Evolutionary conservation across 2,797 vertebrate species (phyloP).

Genomic region (Tapera naevia): DNA sequence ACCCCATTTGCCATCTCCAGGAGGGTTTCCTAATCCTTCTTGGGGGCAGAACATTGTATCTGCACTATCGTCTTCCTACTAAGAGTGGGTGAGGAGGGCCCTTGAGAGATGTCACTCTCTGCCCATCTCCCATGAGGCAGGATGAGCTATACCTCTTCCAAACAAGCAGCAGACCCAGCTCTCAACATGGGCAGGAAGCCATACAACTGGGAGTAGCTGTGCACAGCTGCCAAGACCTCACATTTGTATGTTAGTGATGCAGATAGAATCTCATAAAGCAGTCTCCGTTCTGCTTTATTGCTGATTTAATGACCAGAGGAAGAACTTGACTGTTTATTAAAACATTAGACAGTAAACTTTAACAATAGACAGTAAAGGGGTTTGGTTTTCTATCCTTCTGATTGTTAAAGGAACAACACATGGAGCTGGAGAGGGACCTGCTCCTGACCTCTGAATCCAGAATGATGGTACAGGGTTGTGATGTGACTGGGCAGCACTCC

Average conservation of each 20-base stretch:
- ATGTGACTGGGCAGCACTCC: background rate
- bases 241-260: constrained; percentile 9
- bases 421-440: background rate
- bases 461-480: background rate
- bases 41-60: background rate
- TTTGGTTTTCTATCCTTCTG: constrained; percentile 39
- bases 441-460: background rate
- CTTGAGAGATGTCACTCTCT: background rate
- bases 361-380: constrained; percentile 40
- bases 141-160: background rate
- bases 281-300: constrained; percentile 46
- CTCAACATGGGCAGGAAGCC: background rate
- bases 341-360: constrained; percentile 65
- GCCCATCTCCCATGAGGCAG: background rate
- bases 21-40: background rate
- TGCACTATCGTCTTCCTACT: background rate
- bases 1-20: background rate
- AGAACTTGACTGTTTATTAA: constrained; percentile 64
- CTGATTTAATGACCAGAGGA: constrained; percentile 40
- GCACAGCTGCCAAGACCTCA: constrained; percentile 39
- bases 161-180: background rate
- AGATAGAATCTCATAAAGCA: constrained; percentile 42
- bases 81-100: background rate
- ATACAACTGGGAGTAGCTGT: background rate
- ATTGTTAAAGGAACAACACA: background rate